A percentile compares a stretch with the other conserved stretches of the same genome.
phyloP scores from a whole-genome alignment of 2,797 vertebrate species.

The Protonibea diacanthus region DNA sequence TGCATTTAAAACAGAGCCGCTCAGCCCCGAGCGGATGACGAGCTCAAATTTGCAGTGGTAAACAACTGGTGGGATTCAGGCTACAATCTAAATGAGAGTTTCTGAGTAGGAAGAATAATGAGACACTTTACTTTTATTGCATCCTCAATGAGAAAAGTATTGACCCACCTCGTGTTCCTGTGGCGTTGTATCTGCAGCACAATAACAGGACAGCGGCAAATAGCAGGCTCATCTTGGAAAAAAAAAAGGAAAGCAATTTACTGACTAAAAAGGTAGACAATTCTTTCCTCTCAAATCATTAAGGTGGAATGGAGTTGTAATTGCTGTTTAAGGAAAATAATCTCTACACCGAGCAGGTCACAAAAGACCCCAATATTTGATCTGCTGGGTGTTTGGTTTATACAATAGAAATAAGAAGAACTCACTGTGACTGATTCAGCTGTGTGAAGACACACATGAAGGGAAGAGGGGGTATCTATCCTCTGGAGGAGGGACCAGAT shows the following conservation, averaged over 20 bases:
- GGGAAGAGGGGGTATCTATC: not conserved
- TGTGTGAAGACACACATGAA: slow-evolving; percentile 23
- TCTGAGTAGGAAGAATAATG: slow-evolving; percentile 75
- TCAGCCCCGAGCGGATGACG: slow-evolving; percentile 43
- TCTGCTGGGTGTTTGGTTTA: slow-evolving; percentile 42
- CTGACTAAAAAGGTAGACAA: slow-evolving; percentile 47
- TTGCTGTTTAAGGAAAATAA: slow-evolving; percentile 74
- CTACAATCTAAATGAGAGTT: slow-evolving; percentile 75
- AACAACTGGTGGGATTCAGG: slow-evolving; percentile 56
- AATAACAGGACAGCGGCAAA: slow-evolving; percentile 65
- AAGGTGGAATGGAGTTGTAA: slow-evolving; percentile 66
- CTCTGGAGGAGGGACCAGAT: slow-evolving; percentile 32
- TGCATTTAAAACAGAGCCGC: slow-evolving; percentile 41
- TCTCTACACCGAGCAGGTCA: slow-evolving; percentile 32
- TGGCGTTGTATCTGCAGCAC: slow-evolving; percentile 58
- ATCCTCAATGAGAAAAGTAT: slow-evolving; percentile 77
- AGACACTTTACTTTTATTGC: slow-evolving; percentile 74
- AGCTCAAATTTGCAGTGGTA: slow-evolving; percentile 43
- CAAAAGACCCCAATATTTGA: slow-evolving; percentile 54
- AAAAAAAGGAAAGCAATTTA: slow-evolving; percentile 68
- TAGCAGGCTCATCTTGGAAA: slow-evolving; percentile 56
- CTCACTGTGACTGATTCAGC: slow-evolving; percentile 46
- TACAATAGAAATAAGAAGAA: slow-evolving; percentile 50
- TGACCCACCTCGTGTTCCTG: slow-evolving; percentile 69
- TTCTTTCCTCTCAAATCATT: slow-evolving; percentile 63